phyloP scores from a whole-genome alignment of 2,113 vertebrate species.

The Lagopus muta region DNA sequence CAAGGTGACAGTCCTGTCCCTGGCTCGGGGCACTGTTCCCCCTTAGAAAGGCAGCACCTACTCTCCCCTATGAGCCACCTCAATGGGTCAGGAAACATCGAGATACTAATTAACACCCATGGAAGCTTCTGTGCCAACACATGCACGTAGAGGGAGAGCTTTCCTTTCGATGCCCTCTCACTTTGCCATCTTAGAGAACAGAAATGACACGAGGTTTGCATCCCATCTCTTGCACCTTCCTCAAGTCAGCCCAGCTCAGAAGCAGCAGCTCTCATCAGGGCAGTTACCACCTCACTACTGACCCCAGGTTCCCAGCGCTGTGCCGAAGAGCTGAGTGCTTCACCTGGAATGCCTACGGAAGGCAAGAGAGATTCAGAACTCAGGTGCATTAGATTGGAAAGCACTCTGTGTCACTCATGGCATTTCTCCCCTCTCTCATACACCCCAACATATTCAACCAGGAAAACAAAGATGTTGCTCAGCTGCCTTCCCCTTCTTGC shows the following conservation, averaged over 20 bases:
- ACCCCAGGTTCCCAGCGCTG: not conserved
- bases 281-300: fast-evolving
- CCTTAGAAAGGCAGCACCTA: not conserved
- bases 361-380: not conserved
- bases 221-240: not conserved
- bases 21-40: not conserved
- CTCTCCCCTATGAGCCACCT: not conserved
- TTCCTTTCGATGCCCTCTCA: fast-evolving
- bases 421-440: not conserved
- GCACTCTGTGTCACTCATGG: not conserved
- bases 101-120: not conserved
- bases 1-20: not conserved
- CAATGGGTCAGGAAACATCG: fast-evolving
- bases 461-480: not conserved
- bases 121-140: not conserved
- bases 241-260: fast-evolving
- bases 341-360: not conserved
- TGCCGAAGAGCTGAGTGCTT: not conserved
- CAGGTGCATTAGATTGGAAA: not conserved
- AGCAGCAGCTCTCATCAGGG: not conserved
- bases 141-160: fast-evolving
- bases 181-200: not conserved
- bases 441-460: not conserved
- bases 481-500: not conserved
- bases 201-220: fast-evolving